Percentiles rank a stretch among this genome's conserved stretches.
phyloP scores from a whole-genome alignment of 2,888 invertebrate genomes.

The Kuschelorhynchus macadamiae region DNA sequence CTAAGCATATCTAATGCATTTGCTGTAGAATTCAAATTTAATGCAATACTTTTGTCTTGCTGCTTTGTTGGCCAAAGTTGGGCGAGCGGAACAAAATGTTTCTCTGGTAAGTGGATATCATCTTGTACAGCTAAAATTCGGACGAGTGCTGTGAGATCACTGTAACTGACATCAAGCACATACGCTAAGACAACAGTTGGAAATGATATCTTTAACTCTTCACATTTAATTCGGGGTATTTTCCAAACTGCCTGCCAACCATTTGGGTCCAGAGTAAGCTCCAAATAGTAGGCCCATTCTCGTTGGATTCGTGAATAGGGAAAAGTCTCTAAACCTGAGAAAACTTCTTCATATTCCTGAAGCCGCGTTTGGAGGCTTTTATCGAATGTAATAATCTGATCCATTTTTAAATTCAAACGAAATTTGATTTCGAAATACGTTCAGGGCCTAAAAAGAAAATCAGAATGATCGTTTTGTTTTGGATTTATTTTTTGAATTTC shows the following conservation, averaged over 20 bases:
- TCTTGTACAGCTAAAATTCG: constrained; percentile 77
- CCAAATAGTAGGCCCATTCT: constrained; percentile 73
- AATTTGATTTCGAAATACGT: too few species aligned
- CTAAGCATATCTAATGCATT: constrained; percentile 77
- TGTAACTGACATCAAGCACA: constrained; percentile 73
- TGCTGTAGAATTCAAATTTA: constrained; percentile 75
- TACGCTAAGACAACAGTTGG: constrained; percentile 76
- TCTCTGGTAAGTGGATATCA: constrained; percentile 74
- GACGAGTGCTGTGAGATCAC: constrained; percentile 72
- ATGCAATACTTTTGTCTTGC: constrained; percentile 72
- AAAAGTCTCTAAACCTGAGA: constrained; percentile 67
- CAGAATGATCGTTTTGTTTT: too few species aligned
- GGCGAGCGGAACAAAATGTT: constrained; percentile 73
- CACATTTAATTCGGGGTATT: constrained; percentile 76
- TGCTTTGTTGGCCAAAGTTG: constrained; percentile 77
- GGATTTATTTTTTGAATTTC: too few species aligned
- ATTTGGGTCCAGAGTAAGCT: constrained; percentile 75
- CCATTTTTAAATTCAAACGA: too few species aligned
- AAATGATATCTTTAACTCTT: constrained; percentile 75
- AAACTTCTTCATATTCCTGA: constrained; percentile 71
- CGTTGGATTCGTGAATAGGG: constrained; percentile 70
- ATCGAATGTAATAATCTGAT: constrained; percentile 72
- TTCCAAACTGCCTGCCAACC: constrained; percentile 83
- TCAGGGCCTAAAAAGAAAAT: too few species aligned
- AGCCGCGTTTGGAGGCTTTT: constrained; percentile 73